A percentile compares a stretch with the other conserved stretches of the same genome.
These are phyloP conservation scores for Drosophila pruinosa DNA, from an alignment of 1,140 invertebrate genomes.

Conservation along the genomic window DNA sequence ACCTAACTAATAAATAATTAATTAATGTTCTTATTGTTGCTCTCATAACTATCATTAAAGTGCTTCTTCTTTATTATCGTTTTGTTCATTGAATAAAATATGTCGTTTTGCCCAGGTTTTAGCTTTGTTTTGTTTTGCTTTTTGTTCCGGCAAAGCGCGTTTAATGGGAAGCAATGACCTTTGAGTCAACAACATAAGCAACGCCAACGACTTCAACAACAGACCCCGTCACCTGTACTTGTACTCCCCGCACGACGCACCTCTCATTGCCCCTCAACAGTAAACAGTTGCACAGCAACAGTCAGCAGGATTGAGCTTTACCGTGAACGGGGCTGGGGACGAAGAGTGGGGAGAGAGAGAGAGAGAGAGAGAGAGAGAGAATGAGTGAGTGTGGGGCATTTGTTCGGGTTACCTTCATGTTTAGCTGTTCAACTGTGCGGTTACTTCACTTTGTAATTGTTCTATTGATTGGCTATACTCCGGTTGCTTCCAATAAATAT, in stretches of 20 bases:
- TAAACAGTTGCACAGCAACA: constrained; percentile 52
- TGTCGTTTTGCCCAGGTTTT: constrained; percentile 6
- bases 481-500: not conserved
- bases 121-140: constrained; percentile 39
- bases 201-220: constrained; percentile 33
- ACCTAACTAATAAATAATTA: not conserved
- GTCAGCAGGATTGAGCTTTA: not conserved
- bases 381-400: constrained; percentile 15
- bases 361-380: not conserved
- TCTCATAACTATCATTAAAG: constrained; percentile 14
- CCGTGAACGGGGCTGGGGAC: too few species aligned
- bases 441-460: constrained; percentile 44
- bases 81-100: constrained; percentile 37
- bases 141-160: constrained; percentile 70
- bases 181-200: constrained; percentile 59
- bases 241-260: not conserved
- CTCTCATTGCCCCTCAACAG: not conserved
- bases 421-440: constrained; percentile 48
- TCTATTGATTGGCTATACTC: too few species aligned
- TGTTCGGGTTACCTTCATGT: constrained; percentile 43
- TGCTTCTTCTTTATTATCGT: constrained; percentile 23
- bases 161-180: constrained; percentile 80
- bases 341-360: not conserved
- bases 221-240: not conserved
- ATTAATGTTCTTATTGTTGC: not conserved